A percentile compares a stretch with the other conserved stretches of the same genome.
Evolutionary conservation across 35 echinoderm and acorn worm species (phyloP).

Genomic region (Acanthaster planci): DNA sequence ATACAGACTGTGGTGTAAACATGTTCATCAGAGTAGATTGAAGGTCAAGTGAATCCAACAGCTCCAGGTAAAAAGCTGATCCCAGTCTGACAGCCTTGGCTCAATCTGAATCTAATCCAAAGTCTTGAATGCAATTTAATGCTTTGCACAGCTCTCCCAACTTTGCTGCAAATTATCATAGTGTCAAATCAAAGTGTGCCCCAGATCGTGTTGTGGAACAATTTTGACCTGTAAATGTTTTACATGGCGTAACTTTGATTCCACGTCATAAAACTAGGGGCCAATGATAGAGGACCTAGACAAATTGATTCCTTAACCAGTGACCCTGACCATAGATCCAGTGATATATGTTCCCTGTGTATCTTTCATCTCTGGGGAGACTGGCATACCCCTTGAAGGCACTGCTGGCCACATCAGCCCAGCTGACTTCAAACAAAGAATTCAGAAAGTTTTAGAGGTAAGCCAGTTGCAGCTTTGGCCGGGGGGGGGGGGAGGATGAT

Average conservation of each 20-base stretch:
- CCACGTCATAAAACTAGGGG: neutral
- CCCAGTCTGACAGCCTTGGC: too few species aligned
- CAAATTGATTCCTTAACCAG: constrained; percentile 24
- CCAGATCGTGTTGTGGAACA: neutral
- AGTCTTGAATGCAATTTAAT: too few species aligned
- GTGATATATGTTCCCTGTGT: constrained; percentile 83
- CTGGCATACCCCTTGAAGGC: constrained; percentile 69
- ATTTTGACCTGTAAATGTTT: neutral
- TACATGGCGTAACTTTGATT: neutral
- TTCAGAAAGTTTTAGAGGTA: constrained; percentile 64
- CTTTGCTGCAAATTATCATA: neutral
- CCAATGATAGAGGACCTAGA: too few species aligned
- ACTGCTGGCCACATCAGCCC: constrained; percentile 54
- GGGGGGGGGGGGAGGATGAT: neutral
- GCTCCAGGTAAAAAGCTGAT: too few species aligned
- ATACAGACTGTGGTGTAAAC: too few species aligned
- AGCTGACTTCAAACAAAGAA: constrained; percentile 57
- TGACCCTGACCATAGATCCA: constrained; percentile 51
- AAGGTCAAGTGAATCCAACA: too few species aligned
- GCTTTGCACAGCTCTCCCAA: neutral
- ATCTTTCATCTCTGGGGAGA: constrained; percentile 73
- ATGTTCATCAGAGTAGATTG: too few species aligned
- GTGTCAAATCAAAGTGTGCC: neutral
- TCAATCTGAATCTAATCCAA: too few species aligned
- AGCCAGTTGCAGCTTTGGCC: neutral